Evolutionary conservation across 2,888 invertebrate species (phyloP).

Genomic region (Lithophane semibrunnea): DNA sequence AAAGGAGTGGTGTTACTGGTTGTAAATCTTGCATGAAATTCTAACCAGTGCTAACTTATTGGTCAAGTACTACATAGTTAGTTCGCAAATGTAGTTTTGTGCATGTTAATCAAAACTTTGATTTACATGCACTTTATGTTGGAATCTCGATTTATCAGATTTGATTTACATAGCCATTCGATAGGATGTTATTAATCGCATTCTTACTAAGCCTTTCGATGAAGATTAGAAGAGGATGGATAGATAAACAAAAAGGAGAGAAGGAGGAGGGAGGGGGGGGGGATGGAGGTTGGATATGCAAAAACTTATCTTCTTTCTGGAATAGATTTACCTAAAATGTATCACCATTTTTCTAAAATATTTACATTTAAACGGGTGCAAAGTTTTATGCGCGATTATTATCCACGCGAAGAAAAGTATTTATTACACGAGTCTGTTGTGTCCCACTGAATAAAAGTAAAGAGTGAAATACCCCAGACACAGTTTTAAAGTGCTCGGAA

Average conservation of each 20-base stretch:
- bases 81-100: conserved; percentile 14
- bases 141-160: conserved; percentile 16
- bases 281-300: too few species aligned
- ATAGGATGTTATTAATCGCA: conserved; percentile 4
- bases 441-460: conserved; percentile 23
- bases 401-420: conserved; percentile 1
- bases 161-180: conserved; percentile 15
- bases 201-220: neutral
- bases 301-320: neutral
- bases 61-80: conserved; percentile 23
- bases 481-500: conserved; percentile 11
- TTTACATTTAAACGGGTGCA: neutral
- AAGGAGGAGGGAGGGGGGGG: too few species aligned
- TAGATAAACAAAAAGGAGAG: too few species aligned
- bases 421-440: conserved; percentile 29
- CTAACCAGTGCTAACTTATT: conserved; percentile 35
- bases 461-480: conserved; percentile 24
- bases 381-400: conserved; percentile 7
- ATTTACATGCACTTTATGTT: conserved; percentile 40
- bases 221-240: neutral
- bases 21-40: conserved; percentile 52
- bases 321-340: neutral
- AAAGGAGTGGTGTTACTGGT: conserved; percentile 36
- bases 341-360: neutral
- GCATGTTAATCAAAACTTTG: conserved; percentile 38